phyloP scores from a whole-genome alignment of 2,113 vertebrate genomes.

The Piprites chloris region DNA sequence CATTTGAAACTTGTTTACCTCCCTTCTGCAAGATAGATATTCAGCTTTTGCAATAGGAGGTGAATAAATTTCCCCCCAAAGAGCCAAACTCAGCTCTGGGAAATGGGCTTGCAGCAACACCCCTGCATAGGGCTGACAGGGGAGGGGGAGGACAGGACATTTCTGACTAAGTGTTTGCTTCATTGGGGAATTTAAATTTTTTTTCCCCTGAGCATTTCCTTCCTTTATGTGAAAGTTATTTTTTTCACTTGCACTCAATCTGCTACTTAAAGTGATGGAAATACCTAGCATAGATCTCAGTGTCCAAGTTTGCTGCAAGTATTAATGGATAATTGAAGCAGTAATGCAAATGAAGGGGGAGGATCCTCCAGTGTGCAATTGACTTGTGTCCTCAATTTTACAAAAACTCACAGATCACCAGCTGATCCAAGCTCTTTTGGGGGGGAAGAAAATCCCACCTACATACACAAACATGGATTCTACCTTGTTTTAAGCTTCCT shows the following conservation, averaged over 20 bases:
- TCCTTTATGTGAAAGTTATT: neutral
- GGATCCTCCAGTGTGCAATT: neutral
- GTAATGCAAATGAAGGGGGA: neutral
- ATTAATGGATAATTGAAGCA: constrained; percentile 2
- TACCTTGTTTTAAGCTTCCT: neutral
- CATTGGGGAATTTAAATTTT: neutral
- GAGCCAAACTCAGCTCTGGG: neutral
- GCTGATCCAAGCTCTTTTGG: neutral
- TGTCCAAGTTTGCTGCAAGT: neutral
- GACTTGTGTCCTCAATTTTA: neutral
- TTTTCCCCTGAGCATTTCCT: neutral
- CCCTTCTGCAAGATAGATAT: neutral
- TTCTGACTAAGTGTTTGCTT: neutral
- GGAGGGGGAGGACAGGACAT: neutral
- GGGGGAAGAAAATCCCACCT: neutral
- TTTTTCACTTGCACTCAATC: neutral
- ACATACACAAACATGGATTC: neutral
- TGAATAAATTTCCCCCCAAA: neutral
- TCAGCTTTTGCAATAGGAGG: neutral
- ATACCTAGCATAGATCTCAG: neutral
- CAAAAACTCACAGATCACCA: neutral
- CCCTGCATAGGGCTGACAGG: neutral
- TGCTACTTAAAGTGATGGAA: neutral
- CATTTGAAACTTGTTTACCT: neutral
- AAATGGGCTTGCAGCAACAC: neutral